Base-by-base conservation (phyloP, 2,888 invertebrate genomes). In the Phengaris arion region DNA sequence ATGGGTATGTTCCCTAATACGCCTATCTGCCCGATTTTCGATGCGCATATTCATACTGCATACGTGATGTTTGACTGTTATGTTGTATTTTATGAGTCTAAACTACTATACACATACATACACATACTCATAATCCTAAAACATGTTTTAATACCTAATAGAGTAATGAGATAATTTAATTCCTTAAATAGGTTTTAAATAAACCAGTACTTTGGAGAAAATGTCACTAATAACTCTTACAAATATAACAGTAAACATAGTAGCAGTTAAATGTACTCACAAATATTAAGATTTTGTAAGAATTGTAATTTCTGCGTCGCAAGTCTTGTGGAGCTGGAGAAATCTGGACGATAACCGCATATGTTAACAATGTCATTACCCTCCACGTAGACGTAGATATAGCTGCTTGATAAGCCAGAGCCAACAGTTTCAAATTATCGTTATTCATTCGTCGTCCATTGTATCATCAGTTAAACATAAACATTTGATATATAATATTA, bases 321-420 rank as follows among this genome's bases (percentile, higher is more conserved):
- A 35, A 64, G 35, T 64, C 13, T 13, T 35, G 64, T 64, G 13
- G 35, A 35, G 35, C 15, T 35, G 64, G 35, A 59, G n/a, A 59
- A 46, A 35, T 35, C 10, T 12, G 68, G 2, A 35, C 51, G 70
- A 51, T 70, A 72, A 22, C 35, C 22, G 35, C 22, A 12, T 12
- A 46, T 69, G 72, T 54, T 72, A 72, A 72, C 45, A 52, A 72
- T 52, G 72, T 72, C 72, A 72, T 54, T 72, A 54, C 52, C 52
- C 72, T 72, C 72, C 72, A 72, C 52, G 72, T 72, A 54, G 52
- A 48, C 69, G 48, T n/a, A 48, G 48, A 70, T 64, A 52, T 59
- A 59, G 59, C 59, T 59, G 35, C 13, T 12, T 54, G 54, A 72
- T 72, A 72, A 52, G 13, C 64, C 64, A 64, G 13, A 64, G 9